phyloP scores from a whole-genome alignment of 2,113 vertebrate genomes.

The Thomomys bottae region DNA sequence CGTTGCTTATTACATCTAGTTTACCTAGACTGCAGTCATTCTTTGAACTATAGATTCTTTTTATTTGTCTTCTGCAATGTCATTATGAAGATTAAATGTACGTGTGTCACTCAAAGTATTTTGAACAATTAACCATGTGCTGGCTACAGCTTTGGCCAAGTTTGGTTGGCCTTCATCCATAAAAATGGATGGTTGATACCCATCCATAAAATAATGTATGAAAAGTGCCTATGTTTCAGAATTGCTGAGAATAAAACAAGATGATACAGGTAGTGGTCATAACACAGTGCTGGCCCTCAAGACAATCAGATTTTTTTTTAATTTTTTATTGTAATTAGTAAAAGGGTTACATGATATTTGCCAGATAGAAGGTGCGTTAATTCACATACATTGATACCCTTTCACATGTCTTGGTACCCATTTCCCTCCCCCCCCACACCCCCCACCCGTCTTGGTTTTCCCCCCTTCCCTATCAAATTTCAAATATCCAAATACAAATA shows the following conservation, averaged over 20 bases:
- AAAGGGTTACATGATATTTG: no score
- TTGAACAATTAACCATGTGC: not conserved
- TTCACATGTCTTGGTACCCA: no score
- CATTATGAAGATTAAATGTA: not conserved
- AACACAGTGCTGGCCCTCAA: not conserved
- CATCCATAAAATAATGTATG: not conserved
- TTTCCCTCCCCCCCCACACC: no score
- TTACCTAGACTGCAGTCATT: not conserved
- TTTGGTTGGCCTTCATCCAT: not conserved
- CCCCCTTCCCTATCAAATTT: no score
- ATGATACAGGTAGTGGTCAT: not conserved
- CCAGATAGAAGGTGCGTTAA: no score
- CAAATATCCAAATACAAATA: no score
- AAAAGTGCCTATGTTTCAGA: not conserved
- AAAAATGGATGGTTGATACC: not conserved
- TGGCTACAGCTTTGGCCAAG: not conserved
- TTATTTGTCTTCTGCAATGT: not conserved
- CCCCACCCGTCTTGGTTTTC: no score
- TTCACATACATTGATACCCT: no score
- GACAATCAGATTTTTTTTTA: no score
- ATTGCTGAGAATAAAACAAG: not conserved
- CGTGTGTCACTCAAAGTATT: not conserved
- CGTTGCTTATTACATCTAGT: not conserved
- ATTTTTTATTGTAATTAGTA: no score
- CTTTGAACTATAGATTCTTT: not conserved